Conservation (phyloP, 2,888 invertebrate genomes). For the Glomeris marginata region DNA sequence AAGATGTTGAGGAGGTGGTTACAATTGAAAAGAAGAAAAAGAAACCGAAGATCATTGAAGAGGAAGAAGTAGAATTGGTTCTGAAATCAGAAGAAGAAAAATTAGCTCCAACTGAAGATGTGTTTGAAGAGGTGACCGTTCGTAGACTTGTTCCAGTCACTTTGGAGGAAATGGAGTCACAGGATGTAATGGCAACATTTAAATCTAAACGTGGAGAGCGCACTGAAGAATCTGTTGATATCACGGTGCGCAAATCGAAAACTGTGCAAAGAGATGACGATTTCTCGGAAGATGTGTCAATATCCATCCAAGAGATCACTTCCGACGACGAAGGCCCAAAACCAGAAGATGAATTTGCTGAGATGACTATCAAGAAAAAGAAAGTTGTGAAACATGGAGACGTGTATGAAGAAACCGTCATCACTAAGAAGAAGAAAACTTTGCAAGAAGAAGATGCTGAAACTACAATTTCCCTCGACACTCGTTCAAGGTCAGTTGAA, state of each 20-base stretch:
- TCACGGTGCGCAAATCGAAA: conserved; percentile 11
- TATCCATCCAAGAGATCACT: neutral
- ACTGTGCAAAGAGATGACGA: conserved; percentile 1
- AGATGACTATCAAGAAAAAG: conserved; percentile 19
- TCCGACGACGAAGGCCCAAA: conserved; percentile 6
- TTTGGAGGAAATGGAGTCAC: neutral
- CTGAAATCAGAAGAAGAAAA: conserved; percentile 11
- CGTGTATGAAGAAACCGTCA: conserved; percentile 4
- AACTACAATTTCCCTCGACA: conserved; percentile 8
- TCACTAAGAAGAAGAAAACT: conserved; percentile 14
- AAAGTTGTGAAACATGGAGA: conserved; percentile 9
- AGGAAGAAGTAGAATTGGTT: conserved; percentile 12
- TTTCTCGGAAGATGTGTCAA: neutral
- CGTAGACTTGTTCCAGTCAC: too few species aligned
- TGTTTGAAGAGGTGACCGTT: too few species aligned
- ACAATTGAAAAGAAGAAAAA: conserved; percentile 15
- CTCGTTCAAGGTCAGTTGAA: neutral
- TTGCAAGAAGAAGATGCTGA: conserved; percentile 7
- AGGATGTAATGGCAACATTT: conserved; percentile 5
- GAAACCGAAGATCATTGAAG: conserved; percentile 13
- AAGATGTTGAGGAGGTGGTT: neutral
- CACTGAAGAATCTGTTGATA: conserved; percentile 10
- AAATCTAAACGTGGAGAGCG: conserved; percentile 10
- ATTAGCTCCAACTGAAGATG: conserved; percentile 6
- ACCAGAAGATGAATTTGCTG: conserved; percentile 16